Percentiles rank a stretch among this genome's conserved stretches.
phyloP scores from a whole-genome alignment of 2,113 vertebrate genomes.

The Pseudorhombus dupliciocellatus region DNA sequence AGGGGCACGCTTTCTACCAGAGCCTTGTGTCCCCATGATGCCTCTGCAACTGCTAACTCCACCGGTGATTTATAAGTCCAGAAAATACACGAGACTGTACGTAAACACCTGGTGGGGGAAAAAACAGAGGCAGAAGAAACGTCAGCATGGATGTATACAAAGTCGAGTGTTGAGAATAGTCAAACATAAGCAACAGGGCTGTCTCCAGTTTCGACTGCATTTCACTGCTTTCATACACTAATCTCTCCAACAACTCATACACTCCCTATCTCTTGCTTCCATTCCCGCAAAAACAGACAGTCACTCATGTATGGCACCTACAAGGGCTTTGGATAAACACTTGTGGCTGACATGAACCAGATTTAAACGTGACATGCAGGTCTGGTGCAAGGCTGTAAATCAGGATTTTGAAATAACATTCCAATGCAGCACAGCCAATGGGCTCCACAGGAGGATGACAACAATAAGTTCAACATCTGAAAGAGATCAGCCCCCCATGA shows the following conservation, averaged over 20 bases:
- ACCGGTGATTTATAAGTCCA: slow-evolving; percentile 19
- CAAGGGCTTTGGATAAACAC: slow-evolving; percentile 53
- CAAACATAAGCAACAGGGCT: not conserved
- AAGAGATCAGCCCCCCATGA: not conserved
- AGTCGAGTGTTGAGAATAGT: not conserved
- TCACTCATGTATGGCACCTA: slow-evolving; percentile 43
- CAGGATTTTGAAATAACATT: slow-evolving; percentile 1
- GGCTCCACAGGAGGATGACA: not conserved
- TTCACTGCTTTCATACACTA: not conserved
- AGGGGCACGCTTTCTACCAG: slow-evolving; percentile 94
- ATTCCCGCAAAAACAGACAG: slow-evolving; percentile 48
- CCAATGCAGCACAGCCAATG: not conserved
- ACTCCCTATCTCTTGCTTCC: slow-evolving; percentile 16
- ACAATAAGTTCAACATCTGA: not conserved
- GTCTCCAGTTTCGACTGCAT: slow-evolving; percentile 7
- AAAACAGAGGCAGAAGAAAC: not conserved
- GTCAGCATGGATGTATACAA: slow-evolving; percentile 22
- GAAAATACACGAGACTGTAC: slow-evolving; percentile 6
- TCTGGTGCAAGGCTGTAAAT: slow-evolving; percentile 3
- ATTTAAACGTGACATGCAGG: slow-evolving; percentile 33
- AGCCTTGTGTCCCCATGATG: slow-evolving; percentile 95
- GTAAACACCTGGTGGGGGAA: slow-evolving; percentile 30
- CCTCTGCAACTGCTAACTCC: slow-evolving; percentile 56
- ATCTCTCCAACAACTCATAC: slow-evolving; percentile 10
- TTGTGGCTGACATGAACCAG: slow-evolving; percentile 56